These are phyloP conservation scores for Whitmania pigra DNA, from an alignment of 1,140 invertebrate species.

Conservation along the genomic window DNA sequence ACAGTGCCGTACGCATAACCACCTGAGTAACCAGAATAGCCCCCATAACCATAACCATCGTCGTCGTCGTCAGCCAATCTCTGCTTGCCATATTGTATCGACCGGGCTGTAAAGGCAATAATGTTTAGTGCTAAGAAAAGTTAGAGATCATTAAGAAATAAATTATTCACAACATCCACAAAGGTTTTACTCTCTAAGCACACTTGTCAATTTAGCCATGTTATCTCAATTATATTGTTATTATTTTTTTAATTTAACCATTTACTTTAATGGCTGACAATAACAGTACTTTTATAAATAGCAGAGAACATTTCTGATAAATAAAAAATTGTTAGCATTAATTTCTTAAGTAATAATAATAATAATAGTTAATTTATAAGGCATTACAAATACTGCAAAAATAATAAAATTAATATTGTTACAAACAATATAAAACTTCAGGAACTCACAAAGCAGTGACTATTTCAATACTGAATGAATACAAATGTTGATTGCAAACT, in stretches of 20 bases:
- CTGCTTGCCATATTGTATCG: background rate
- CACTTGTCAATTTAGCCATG: background rate
- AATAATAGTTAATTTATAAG: too few species aligned
- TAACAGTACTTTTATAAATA: too few species aligned
- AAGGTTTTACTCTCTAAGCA: background rate
- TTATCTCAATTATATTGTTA: slow-evolving; percentile 13
- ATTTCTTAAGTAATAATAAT: background rate
- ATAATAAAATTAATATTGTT: slow-evolving; percentile 17
- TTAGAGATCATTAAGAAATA: background rate
- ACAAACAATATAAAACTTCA: slow-evolving; percentile 22
- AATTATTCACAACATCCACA: background rate
- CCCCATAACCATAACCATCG: slow-evolving; percentile 40
- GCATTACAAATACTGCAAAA: too few species aligned
- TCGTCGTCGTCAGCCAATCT: background rate
- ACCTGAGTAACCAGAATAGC: slow-evolving; percentile 30
- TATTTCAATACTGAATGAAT: too few species aligned
- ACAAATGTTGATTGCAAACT: too few species aligned
- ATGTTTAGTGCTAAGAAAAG: slow-evolving; percentile 20
- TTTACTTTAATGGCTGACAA: too few species aligned
- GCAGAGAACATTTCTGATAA: too few species aligned
- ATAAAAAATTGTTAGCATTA: too few species aligned
- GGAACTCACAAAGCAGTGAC: too few species aligned
- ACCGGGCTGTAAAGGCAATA: slow-evolving; percentile 13
- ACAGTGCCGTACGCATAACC: too few species aligned
- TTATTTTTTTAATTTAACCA: slow-evolving; percentile 1